Base-by-base conservation (phyloP, 2,888 invertebrate species). In the Antitype chi region DNA sequence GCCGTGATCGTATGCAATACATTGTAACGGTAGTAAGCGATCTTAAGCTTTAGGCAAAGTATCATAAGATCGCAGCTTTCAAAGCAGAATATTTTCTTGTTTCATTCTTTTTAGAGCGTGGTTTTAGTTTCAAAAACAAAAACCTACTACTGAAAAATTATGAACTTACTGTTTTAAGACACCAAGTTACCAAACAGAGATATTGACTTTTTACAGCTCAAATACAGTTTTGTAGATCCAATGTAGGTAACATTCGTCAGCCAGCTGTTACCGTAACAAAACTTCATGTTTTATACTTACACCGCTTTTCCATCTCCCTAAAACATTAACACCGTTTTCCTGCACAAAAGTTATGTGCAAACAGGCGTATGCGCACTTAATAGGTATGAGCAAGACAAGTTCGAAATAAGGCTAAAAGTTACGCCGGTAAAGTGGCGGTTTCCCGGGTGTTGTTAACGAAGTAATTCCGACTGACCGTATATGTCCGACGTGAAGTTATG, bases 401-500 rank as follows among this genome's bases (percentile, higher is more conserved):
- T 84, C n/a, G 15, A 28, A 85, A 81, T 83, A 74, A 79, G 70
- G 74, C 78, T 78, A 72, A 79, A 81, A 76, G 64, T 82, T 82
- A 70, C 70, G 67, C 49, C 68, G 52, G 80, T 82, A 82, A 84
- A 86, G 84, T 81, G 78, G 66, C 20, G 73, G 74, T 53, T 84
- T 74, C 84, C 32, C 20, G 43, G 85, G 57, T 67, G 72, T 60
- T 75, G 73, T 81, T 73, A 87, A 81, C 84, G 70, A 80, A 82
- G 85, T 82, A 80, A 86, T 85, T 85, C 62, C 57, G 70, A 76
- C 77, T 80, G 72, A 74, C 82, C 52, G 66, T 75, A 63, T 75
- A 78, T 68, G 81, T 79, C 71, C 67, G 53, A 68, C 72, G 70
- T 81, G 68, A 85, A 90, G 85, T 85, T 88, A 85, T 77, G 74